A percentile compares a stretch with the other conserved stretches of the same genome.
phyloP scores from a whole-genome alignment of 2,888 invertebrate genomes.

The Sceliomorpha sp. region DNA sequence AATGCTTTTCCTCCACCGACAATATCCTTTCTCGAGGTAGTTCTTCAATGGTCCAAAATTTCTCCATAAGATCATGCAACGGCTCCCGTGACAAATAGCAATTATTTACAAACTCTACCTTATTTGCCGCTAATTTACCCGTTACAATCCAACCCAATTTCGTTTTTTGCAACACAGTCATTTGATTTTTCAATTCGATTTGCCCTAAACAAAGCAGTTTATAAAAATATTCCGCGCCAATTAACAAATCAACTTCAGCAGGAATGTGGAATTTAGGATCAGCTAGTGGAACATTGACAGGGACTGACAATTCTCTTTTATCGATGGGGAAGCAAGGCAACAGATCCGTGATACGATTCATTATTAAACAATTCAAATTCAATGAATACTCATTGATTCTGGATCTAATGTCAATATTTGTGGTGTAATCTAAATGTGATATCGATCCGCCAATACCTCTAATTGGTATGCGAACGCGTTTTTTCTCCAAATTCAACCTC shows the following conservation, averaged over 20 bases:
- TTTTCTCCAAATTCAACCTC: slow-evolving; percentile 7
- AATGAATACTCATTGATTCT: slow-evolving; percentile 4
- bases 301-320: not conserved
- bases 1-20: too few species aligned
- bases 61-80: too few species aligned
- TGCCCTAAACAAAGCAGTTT: slow-evolving; percentile 35
- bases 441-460: slow-evolving; percentile 15
- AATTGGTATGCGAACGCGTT: slow-evolving; percentile 12
- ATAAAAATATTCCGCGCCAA: slow-evolving; percentile 45
- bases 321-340: slow-evolving; percentile 11
- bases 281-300: slow-evolving; percentile 38
- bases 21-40: too few species aligned
- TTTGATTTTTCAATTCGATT: slow-evolving; percentile 12
- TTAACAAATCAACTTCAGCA: slow-evolving; percentile 34
- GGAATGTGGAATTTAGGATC: slow-evolving; percentile 39
- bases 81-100: too few species aligned
- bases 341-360: not conserved
- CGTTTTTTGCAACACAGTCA: slow-evolving; percentile 41
- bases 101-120: too few species aligned
- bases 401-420: too few species aligned
- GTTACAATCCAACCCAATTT: slow-evolving; percentile 49
- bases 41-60: too few species aligned
- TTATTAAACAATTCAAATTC: slow-evolving; percentile 8
- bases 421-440: not conserved
- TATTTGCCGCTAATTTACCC: too few species aligned